Evolutionary conservation across 2,888 invertebrate species (phyloP).

Genomic region (Flexamia atlantica): DNA sequence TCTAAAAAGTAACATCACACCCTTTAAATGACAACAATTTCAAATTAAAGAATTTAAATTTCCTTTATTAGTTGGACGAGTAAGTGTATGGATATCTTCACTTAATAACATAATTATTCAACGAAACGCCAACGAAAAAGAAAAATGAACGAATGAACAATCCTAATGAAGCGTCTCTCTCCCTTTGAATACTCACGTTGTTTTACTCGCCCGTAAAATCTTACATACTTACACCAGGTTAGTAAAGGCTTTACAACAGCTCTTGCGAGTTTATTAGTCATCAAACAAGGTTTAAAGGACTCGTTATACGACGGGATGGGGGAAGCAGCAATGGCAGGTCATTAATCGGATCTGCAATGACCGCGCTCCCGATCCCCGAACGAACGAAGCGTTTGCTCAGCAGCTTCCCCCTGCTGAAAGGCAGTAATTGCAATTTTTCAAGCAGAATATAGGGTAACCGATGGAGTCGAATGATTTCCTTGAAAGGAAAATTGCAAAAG

Average conservation of each 20-base stretch:
- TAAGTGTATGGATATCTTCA: too few relatives aligned
- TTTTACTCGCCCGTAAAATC: conserved; percentile 1
- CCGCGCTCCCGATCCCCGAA: conserved; percentile 49
- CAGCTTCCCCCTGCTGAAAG: neutral
- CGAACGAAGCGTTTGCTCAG: neutral
- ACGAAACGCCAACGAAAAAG: too few relatives aligned
- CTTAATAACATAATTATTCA: too few relatives aligned
- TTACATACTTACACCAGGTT: conserved; percentile 37
- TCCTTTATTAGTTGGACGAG: too few relatives aligned
- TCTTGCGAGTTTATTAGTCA: conserved; percentile 42
- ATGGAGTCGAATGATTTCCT: neutral
- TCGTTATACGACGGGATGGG: conserved; percentile 61
- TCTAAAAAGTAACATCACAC: too few relatives aligned
- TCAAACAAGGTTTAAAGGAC: conserved; percentile 25
- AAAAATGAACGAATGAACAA: neutral
- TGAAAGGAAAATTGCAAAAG: too few relatives aligned
- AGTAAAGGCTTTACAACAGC: conserved; percentile 47
- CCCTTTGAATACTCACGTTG: conserved; percentile 9
- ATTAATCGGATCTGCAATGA: conserved; percentile 61
- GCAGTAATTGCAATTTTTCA: conserved; percentile 11
- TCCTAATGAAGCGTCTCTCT: neutral
- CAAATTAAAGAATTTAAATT: too few relatives aligned
- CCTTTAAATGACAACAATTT: too few relatives aligned
- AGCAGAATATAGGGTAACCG: neutral
- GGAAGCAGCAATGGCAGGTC: conserved; percentile 43